Evolutionary conservation across 2,888 invertebrate species (phyloP), one percentile per base, ranked within the genome.

Genomic region (Physocephala rufipes): DNA sequence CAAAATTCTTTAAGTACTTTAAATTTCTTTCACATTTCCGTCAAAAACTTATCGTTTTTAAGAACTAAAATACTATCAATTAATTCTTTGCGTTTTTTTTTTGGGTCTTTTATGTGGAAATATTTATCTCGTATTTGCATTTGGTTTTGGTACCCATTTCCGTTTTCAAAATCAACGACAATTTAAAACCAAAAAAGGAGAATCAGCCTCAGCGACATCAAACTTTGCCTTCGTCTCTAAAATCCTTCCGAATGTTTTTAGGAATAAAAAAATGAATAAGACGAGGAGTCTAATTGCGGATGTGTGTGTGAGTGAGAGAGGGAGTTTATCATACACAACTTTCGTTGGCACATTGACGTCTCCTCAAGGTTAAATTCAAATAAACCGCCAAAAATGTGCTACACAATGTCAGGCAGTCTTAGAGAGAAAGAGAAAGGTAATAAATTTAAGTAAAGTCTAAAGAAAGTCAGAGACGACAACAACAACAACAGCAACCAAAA

Each of bases 261-360:
- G 67, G 49, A 67, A 45, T 24, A 28, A 28, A 2, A 53, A 19
- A 21, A 53, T 16, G 49, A 49, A 49, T 49, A n/a, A 49, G 19
- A n/a, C n/a, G n/a, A 49, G n/a, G n/a, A n/a, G n/a, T n/a, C 63
- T 24, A 24, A 26, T 53, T 55, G 43, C 47, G 16, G 64, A 16
- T 70, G 61, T 58, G 47, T 67, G 28, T 24, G 5, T 70, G 19
- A 68, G 58, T 73, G n/a, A n/a, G n/a, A n/a, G n/a, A n/a, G n/a
- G n/a, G n/a, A n/a, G n/a, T n/a, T n/a, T n/a, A n/a, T 9, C 47
- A 47, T 62, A 62, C 51, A 36, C 5, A 36, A 75, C 75, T 76
- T 78, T 76, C 76, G 75, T 68, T 59, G 64, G 16, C 58, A 59
- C 71, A 68, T 76, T 76, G 75, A 77, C 78, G 79, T 79, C 79